These are phyloP conservation scores for Percopsis transmontana DNA, from an alignment of 2,113 vertebrate genomes.

Conservation along the genomic window DNA sequence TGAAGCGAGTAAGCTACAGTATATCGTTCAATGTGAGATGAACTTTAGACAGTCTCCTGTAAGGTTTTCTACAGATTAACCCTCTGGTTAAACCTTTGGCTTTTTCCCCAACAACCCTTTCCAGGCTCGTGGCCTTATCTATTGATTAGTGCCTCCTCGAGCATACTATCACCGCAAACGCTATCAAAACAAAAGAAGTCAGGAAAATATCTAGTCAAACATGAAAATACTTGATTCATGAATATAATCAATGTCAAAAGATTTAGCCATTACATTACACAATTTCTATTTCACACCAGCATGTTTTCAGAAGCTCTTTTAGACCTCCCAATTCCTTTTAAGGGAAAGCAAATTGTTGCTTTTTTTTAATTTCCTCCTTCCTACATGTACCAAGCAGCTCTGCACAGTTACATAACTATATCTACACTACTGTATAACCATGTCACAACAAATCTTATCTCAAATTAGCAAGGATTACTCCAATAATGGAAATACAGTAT, in stretches of 20 bases:
- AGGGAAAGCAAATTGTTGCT: not conserved
- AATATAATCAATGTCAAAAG: not conserved
- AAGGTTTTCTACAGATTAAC: constrained; percentile 13
- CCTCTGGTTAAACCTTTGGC: constrained; percentile 20
- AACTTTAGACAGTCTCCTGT: constrained; percentile 53
- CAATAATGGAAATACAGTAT: no score
- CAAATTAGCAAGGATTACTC: no score
- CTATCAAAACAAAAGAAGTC: no score
- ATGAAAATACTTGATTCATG: not conserved
- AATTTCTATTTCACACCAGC: not conserved
- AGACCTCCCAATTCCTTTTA: constrained; percentile 7
- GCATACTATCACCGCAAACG: not conserved
- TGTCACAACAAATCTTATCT: no score
- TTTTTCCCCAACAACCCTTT: not conserved
- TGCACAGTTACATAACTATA: constrained; percentile 35
- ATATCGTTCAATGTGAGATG: constrained; percentile 14
- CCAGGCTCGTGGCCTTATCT: not conserved
- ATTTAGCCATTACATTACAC: not conserved
- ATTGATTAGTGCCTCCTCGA: not conserved
- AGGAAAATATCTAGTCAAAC: constrained; percentile 9
- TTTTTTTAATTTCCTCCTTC: constrained; percentile 39
- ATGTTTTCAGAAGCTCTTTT: not conserved
- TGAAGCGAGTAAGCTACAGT: constrained; percentile 9
- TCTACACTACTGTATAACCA: not conserved
- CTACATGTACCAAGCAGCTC: not conserved